Conservation (phyloP, 2,797 vertebrate species). For the Sphenopsis melanotis region DNA sequence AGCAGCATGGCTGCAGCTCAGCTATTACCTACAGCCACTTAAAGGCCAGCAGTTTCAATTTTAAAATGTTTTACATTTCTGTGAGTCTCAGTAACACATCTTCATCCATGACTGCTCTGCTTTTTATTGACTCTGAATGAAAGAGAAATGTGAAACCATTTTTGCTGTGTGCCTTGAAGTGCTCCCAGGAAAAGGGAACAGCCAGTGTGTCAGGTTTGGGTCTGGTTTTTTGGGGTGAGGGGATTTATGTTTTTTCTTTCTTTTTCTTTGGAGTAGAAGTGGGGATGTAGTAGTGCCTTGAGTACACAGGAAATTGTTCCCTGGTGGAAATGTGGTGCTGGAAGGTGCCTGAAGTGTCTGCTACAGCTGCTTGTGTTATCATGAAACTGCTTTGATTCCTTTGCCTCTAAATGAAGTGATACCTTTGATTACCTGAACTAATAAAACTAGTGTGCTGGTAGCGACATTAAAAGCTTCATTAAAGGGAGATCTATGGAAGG, state of each 20-base stretch:
- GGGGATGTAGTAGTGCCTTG: not conserved
- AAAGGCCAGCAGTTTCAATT: slow-evolving; percentile 21
- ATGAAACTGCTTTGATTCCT: not conserved
- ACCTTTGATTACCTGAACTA: not conserved
- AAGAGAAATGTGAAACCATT: not conserved
- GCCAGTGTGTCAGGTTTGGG: not conserved
- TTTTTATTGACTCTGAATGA: not conserved
- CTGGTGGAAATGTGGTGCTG: not conserved
- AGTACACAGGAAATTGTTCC: not conserved
- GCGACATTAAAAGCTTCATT: not conserved
- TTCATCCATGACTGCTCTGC: not conserved
- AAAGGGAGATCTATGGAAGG: not conserved
- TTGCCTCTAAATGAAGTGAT: not conserved
- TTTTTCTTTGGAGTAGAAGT: not conserved
- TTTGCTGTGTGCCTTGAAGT: not conserved
- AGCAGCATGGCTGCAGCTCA: not conserved
- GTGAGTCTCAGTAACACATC: not conserved
- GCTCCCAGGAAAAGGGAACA: not conserved
- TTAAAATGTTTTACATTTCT: not conserved
- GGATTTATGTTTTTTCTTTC: not conserved
- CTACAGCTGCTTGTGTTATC: not conserved
- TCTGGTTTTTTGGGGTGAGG: accelerated
- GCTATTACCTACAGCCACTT: not conserved
- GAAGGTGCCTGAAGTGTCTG: not conserved
- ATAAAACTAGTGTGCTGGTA: not conserved